Conservation (phyloP, 2,797 vertebrate genomes). For the Columba guinea region DNA sequence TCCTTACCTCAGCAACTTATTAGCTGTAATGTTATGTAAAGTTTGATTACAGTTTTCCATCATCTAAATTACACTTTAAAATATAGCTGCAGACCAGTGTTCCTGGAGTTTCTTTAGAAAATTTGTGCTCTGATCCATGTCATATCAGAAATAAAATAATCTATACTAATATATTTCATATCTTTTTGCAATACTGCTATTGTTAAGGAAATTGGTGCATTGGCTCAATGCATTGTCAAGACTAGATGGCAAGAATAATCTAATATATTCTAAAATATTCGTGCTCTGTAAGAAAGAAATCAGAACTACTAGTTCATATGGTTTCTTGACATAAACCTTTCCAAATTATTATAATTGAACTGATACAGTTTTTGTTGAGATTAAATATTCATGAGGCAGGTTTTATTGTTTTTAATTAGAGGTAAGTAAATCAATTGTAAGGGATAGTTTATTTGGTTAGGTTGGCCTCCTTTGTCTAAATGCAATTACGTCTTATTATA, state of each 20-base stretch:
- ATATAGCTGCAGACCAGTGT: neutral
- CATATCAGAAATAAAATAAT: neutral
- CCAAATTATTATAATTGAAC: neutral
- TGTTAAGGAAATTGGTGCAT: neutral
- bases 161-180: neutral
- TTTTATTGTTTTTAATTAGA: slow-evolving; percentile 34
- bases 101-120: neutral
- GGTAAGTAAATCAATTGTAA: neutral
- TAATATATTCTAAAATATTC: neutral
- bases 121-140: neutral
- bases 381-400: neutral
- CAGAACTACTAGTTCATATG: neutral
- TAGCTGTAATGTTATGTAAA: neutral
- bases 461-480: neutral
- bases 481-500: neutral
- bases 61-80: neutral
- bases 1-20: neutral
- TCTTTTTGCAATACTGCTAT: neutral
- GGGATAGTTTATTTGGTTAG: neutral
- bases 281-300: neutral
- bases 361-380: neutral
- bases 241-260: neutral
- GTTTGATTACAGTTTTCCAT: neutral
- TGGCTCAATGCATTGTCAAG: neutral
- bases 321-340: neutral